A percentile compares a stretch with the other conserved stretches of the same genome.
phyloP scores from a whole-genome alignment of 1,140 invertebrate species.

The Drosophila ogumai region DNA sequence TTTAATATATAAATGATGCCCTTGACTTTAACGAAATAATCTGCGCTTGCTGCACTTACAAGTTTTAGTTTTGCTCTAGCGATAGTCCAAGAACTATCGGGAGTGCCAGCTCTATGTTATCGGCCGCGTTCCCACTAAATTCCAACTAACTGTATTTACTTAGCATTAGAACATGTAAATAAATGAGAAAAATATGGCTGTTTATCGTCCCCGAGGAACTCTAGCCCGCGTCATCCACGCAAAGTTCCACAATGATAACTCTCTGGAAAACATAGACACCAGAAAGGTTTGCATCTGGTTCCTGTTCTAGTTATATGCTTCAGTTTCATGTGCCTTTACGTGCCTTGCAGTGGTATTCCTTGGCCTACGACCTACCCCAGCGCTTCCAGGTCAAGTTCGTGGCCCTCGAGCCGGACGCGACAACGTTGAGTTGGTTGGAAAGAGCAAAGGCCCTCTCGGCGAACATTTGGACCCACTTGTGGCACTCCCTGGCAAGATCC shows the following conservation, averaged over 20 bases:
- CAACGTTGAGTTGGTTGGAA: slow-evolving; percentile 89
- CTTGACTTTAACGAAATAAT: not conserved
- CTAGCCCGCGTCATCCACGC: slow-evolving; percentile 88
- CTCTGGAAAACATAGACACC: slow-evolving; percentile 87
- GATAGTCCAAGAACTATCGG: not conserved
- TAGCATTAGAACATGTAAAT: slow-evolving; percentile 36
- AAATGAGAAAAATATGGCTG: slow-evolving; percentile 26
- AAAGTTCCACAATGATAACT: slow-evolving; percentile 88
- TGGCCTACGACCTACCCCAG: slow-evolving; percentile 73
- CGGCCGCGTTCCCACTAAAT: slow-evolving; percentile 9
- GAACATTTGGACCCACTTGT: slow-evolving; percentile 90
- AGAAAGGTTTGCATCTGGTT: slow-evolving; percentile 85
- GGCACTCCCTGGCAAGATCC: slow-evolving; percentile 88
- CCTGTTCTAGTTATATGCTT: not conserved
- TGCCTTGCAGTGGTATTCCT: slow-evolving; percentile 87
- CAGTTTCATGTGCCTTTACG: not conserved
- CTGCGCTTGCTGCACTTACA: no score
- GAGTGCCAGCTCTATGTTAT: not conserved
- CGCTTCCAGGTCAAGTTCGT: slow-evolving; percentile 86
- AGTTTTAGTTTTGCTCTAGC: not conserved
- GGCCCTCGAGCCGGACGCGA: slow-evolving; percentile 87
- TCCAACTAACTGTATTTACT: slow-evolving; percentile 13
- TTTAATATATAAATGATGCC: not conserved
- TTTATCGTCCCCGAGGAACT: slow-evolving; percentile 86
- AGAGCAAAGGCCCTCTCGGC: slow-evolving; percentile 88